A percentile compares a stretch with the other conserved stretches of the same genome.
phyloP scores from a whole-genome alignment of 2,113 vertebrate genomes.

The Peromyscus californicus region DNA sequence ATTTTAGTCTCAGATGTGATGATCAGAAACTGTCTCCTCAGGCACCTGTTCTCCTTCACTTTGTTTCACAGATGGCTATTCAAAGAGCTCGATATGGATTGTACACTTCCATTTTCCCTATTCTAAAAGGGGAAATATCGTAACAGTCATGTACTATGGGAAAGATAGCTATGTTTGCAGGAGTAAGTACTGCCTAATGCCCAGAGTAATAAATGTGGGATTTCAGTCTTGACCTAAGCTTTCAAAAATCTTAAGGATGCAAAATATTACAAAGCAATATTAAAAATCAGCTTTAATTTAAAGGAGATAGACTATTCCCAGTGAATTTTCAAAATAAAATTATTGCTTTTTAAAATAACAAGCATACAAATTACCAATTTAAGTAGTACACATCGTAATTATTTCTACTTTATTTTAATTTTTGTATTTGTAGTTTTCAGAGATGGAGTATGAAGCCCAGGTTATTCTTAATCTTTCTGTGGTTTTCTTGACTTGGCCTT shows the following conservation, averaged over 20 bases:
- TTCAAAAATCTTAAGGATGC: not conserved
- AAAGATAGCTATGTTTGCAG: not conserved
- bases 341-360: conserved; percentile 71
- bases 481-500: not conserved
- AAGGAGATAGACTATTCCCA: not conserved
- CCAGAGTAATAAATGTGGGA: not conserved
- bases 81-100: not conserved
- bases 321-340: not conserved
- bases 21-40: not conserved
- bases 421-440: not conserved
- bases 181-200: not conserved
- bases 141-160: rapidly evolving
- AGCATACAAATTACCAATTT: conserved; percentile 66
- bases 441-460: not conserved
- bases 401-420: not conserved
- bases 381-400: conserved; percentile 60
- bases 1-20: not conserved
- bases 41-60: not conserved
- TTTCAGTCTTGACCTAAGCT: not conserved
- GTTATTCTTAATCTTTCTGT: not conserved
- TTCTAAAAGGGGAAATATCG: not conserved
- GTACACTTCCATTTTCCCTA: not conserved
- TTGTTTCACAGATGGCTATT: not conserved
- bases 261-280: not conserved
- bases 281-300: not conserved